These are phyloP conservation scores for Agonopterix heracliana DNA, from an alignment of 2,888 invertebrate species.

Conservation along the genomic window DNA sequence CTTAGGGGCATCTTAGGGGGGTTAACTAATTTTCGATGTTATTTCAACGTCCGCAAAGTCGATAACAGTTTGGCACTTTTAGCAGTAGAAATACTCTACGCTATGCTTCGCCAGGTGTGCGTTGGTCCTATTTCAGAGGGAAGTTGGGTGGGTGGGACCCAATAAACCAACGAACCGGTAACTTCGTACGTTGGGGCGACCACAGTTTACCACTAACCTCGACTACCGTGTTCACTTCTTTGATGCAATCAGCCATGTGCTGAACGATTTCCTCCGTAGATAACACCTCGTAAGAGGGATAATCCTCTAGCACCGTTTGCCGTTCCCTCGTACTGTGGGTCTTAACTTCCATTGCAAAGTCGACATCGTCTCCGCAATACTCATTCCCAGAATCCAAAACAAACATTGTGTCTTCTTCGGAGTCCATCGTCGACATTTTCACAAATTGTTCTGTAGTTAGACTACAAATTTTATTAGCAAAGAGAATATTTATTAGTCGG, in stretches of 20 bases:
- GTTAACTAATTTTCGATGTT: no score
- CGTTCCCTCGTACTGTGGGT: slow-evolving; percentile 86
- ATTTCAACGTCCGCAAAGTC: no score
- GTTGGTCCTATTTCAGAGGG: no score
- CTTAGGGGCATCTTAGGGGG: no score
- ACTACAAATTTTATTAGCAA: no score
- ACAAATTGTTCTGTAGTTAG: slow-evolving; percentile 44
- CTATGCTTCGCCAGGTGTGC: no score
- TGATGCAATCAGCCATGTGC: slow-evolving; percentile 98
- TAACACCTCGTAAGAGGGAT: slow-evolving; percentile 94
- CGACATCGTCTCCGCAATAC: slow-evolving; percentile 95
- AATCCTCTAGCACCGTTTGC: slow-evolving; percentile 91
- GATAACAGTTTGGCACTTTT: no score
- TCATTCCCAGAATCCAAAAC: slow-evolving; percentile 95
- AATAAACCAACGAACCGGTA: slow-evolving; percentile 54
- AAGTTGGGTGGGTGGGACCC: no score
- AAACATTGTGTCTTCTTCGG: slow-evolving; percentile 94
- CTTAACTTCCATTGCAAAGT: slow-evolving; percentile 94
- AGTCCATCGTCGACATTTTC: slow-evolving; percentile 84
- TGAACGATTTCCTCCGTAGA: slow-evolving; percentile 97
- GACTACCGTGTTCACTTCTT: slow-evolving; percentile 96
- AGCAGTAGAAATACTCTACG: no score
- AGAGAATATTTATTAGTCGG: no score
- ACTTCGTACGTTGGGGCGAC: slow-evolving; percentile 62
- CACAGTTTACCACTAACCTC: slow-evolving; percentile 81